phyloP scores from a whole-genome alignment of 1,140 invertebrate genomes.

The Oryctes rhinoceros region DNA sequence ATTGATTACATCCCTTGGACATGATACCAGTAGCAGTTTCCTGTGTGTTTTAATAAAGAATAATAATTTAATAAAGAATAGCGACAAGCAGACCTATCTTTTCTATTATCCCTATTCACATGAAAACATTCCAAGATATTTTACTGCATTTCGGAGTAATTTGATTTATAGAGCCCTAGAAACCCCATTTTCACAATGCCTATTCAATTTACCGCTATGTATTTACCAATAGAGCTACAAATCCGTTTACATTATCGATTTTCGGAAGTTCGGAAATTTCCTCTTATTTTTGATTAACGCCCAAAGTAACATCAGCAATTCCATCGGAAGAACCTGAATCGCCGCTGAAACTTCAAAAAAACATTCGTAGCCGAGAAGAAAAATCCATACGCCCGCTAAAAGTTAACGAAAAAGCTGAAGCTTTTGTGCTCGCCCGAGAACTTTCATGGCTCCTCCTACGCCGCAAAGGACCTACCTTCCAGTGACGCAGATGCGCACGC shows the following conservation, averaged over 20 bases:
- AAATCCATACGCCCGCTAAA: slow-evolving; percentile 26
- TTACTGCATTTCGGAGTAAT: too few species aligned
- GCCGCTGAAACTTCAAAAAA: background rate
- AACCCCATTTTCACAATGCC: too few species aligned
- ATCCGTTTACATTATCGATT: background rate
- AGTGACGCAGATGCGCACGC: slow-evolving; percentile 57
- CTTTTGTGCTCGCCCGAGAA: slow-evolving; percentile 16
- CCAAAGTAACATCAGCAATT: background rate
- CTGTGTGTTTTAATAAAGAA: too few species aligned
- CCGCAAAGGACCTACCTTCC: slow-evolving; percentile 43
- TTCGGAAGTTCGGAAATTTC: background rate
- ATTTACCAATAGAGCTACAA: background rate
- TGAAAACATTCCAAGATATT: too few species aligned
- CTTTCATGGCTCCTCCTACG: slow-evolving; percentile 30
- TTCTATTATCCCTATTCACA: too few species aligned
- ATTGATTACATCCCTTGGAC: too few species aligned
- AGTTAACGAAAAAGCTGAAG: slow-evolving; percentile 6
- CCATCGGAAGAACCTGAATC: background rate
- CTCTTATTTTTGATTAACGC: background rate
- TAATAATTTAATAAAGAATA: too few species aligned
- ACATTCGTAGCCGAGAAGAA: background rate
- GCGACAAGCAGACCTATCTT: too few species aligned
- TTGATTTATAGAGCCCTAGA: too few species aligned
- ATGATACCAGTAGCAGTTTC: too few species aligned
- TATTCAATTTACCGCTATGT: too few species aligned